Evolutionary conservation across 2,797 vertebrate genomes (phyloP).

Genomic region (Gobionotothen gibberifrons): DNA sequence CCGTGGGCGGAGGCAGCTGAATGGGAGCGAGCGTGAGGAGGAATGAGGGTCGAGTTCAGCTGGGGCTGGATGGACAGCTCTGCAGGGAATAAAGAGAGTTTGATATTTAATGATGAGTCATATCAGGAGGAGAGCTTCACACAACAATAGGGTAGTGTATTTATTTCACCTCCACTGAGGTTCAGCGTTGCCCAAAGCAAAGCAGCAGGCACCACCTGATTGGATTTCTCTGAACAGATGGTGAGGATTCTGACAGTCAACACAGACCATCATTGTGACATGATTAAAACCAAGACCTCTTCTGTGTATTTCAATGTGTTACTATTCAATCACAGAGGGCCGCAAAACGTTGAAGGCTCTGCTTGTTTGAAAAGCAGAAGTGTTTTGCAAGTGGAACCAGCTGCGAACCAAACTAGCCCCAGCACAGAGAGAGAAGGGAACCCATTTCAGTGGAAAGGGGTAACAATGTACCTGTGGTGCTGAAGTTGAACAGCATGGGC

Average conservation of each 20-base stretch:
- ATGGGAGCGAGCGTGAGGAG: conserved; percentile 87
- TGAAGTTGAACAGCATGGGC: conserved; percentile 92
- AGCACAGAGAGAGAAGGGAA: too few species aligned
- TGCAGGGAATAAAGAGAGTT: conserved; percentile 62
- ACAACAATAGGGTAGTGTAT: conserved; percentile 26
- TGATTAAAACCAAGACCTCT: not conserved
- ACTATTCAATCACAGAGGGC: too few species aligned
- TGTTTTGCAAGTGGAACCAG: too few species aligned
- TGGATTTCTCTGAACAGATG: conserved; percentile 10
- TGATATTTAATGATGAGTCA: conserved; percentile 23
- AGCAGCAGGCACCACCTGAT: not conserved
- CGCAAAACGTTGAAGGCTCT: too few species aligned
- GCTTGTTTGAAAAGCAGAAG: too few species aligned
- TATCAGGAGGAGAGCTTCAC: not conserved
- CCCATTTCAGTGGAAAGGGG: too few species aligned
- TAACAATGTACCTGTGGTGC: conserved; percentile 78
- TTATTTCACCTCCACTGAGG: conserved; percentile 1
- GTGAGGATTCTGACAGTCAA: too few species aligned
- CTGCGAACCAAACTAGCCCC: too few species aligned
- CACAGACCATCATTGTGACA: not conserved
- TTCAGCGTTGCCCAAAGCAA: not conserved
- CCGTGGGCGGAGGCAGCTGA: conserved; percentile 81
- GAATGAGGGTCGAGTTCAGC: conserved; percentile 90
- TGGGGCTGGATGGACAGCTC: conserved; percentile 91
- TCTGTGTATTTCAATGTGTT: too few species aligned